Conservation (phyloP, 2,797 vertebrate species). For the Acanthurus lineatus region DNA sequence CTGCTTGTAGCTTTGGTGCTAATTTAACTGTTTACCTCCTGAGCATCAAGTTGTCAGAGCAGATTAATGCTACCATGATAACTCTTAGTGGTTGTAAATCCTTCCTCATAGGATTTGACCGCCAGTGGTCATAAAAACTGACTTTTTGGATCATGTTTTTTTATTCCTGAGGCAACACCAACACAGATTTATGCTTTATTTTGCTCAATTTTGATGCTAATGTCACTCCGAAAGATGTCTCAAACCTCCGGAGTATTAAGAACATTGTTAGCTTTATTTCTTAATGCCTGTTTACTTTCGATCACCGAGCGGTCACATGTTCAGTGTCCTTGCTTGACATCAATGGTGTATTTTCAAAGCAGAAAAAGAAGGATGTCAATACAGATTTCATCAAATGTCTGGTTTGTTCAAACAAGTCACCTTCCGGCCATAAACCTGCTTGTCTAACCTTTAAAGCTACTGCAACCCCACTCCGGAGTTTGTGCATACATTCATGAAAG, state of each 20-base stretch:
- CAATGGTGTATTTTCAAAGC: not conserved
- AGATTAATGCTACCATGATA: not conserved
- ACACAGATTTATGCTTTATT: not conserved
- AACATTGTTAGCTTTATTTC: not conserved
- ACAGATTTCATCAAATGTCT: slow-evolving; percentile 40
- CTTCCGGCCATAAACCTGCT: slow-evolving; percentile 45
- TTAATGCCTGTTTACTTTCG: not conserved
- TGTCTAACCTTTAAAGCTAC: slow-evolving; percentile 38
- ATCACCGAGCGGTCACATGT: not conserved
- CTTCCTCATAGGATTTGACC: not conserved
- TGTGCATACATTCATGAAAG: slow-evolving; percentile 47
- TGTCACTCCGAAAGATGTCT: not conserved
- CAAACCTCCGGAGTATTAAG: not conserved
- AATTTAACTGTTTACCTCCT: not conserved
- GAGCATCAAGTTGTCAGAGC: not conserved
- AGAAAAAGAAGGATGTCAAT: not conserved
- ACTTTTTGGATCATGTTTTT: not conserved
- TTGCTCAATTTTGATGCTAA: not conserved
- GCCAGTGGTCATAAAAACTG: not conserved
- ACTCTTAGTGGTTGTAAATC: not conserved
- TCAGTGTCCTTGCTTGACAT: slow-evolving; percentile 10
- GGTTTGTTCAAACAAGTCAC: slow-evolving; percentile 34
- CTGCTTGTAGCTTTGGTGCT: not conserved
- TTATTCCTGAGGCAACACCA: not conserved
- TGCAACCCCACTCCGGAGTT: slow-evolving; percentile 42